A percentile compares a stretch with the other conserved stretches of the same genome.
These are phyloP conservation scores for Drosophila sordidula DNA, from an alignment of 2,888 invertebrate genomes.

Conservation along the genomic window DNA sequence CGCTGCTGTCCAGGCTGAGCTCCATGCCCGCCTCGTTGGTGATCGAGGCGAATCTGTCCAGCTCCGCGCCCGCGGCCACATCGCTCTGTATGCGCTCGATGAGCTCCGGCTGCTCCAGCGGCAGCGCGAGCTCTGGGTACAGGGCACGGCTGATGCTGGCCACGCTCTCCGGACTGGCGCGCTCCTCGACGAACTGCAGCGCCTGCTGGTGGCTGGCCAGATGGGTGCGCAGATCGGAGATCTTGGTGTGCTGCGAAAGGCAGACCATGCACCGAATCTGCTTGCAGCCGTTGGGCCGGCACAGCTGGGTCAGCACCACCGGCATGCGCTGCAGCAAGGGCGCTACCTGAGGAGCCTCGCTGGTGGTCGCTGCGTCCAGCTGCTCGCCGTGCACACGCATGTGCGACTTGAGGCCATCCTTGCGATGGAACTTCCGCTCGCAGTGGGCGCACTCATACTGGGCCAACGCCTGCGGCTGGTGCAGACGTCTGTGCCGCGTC, in stretches of 20 bases:
- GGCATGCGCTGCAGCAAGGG: neutral
- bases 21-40: constrained; percentile 83
- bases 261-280: constrained; percentile 84
- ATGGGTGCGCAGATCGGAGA: constrained; percentile 80
- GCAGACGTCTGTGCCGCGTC: constrained; percentile 88
- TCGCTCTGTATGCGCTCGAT: constrained; percentile 68
- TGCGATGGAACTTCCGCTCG: constrained; percentile 87
- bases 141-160: constrained; percentile 60
- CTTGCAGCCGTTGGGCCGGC: constrained; percentile 83
- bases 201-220: constrained; percentile 69
- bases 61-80: constrained; percentile 46
- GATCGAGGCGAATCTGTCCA: constrained; percentile 82
- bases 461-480: constrained; percentile 85
- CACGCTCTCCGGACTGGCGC: constrained; percentile 39
- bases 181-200: constrained; percentile 51
- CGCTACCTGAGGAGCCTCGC: neutral
- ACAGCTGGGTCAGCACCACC: constrained; percentile 59
- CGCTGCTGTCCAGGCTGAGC: constrained; percentile 78
- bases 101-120: constrained; percentile 50
- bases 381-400: constrained; percentile 86
- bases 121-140: constrained; percentile 68
- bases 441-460: constrained; percentile 87
- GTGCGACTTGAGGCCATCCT: constrained; percentile 87
- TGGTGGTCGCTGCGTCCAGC: neutral
- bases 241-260: constrained; percentile 78